Evolutionary conservation across 2,797 vertebrate species (phyloP).

Genomic region (Neosilurus mollespiculum): DNA sequence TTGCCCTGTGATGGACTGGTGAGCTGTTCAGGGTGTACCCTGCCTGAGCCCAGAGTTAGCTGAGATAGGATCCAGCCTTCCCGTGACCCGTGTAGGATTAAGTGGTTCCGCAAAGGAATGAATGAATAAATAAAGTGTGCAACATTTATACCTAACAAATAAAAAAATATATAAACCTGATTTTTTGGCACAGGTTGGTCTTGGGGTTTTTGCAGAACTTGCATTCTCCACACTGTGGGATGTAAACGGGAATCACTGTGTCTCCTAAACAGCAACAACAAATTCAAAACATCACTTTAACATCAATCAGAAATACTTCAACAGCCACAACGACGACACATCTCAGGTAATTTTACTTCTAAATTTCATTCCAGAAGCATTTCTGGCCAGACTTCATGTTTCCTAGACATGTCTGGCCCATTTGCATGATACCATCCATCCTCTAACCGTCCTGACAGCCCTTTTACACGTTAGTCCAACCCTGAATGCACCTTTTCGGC

Average conservation of each 20-base stretch:
- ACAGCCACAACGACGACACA: not conserved
- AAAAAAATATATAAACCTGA: constrained; percentile 75
- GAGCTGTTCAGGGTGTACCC: no score
- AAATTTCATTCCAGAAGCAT: not conserved
- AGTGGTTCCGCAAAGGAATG: not conserved
- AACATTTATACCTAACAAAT: not conserved
- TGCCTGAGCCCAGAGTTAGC: no score
- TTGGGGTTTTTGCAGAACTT: constrained; percentile 97
- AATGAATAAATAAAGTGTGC: not conserved
- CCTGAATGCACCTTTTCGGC: not conserved
- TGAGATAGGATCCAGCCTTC: no score
- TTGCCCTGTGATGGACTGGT: no score
- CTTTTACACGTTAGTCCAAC: not conserved
- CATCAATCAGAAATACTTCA: not conserved
- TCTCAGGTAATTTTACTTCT: not conserved
- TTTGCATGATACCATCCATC: not conserved
- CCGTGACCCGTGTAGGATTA: no score
- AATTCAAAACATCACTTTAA: no score
- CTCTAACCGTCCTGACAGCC: not conserved
- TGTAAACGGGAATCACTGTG: constrained; percentile 86
- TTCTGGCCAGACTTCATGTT: not conserved
- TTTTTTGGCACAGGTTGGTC: constrained; percentile 98
- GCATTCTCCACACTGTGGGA: constrained; percentile 95
- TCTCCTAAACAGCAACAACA: constrained; percentile 71
- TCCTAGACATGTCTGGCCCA: not conserved